Base-by-base conservation (phyloP, 1,140 invertebrate species). In the Hydropsyche tenuis region DNA sequence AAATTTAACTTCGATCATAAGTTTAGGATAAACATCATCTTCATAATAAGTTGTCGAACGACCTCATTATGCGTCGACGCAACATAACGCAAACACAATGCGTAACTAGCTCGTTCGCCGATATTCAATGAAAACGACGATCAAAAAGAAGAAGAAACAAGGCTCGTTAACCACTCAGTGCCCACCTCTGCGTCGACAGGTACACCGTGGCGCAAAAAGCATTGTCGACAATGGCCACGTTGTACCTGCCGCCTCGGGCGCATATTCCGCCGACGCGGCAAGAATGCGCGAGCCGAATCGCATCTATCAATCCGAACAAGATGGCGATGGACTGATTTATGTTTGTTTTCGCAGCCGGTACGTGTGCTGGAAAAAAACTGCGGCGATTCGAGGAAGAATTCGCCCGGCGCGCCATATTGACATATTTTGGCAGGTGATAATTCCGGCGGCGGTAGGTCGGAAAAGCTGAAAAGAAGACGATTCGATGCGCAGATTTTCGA, bases 401-500 rank as follows among this genome's bases (percentile, higher is more conserved):
- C 64, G 43, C n/a, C n/a, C n/a, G n/a, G n/a, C n/a, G n/a, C n/a
- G n/a, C 30, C 48, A 65, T 60, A 69, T 12, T 69, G 75, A 73
- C 46, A 60, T 76, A 73, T 76, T 76, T 76, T 76, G 75, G 72
- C 75, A 76, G 72, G 75, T 76, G 75, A 76, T 73, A 76, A 76
- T 76, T 71, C 66, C 42, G 65, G 12, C 43, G 65, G 65, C 42
- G 65, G 65, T 68, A 25, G 65, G 65, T 48, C 65, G 11, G 2
- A 7, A 14, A 3, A 5, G 3, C 9, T 37, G 30, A 4, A 37
- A 37, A 37, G 30, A 9, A 3, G 30, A 37, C 9, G 30, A 37
- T 37, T 37, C 30, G 30, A 37, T 37, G 30, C 30, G 30, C 3
- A 37, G 30, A 37, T 37, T 37, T 37, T n/a, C n/a, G n/a, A n/a